Percentiles rank a stretch among this genome's conserved stretches.
Conservation (phyloP, 2,797 vertebrate genomes). For the Threskiornis aethiopicus region DNA sequence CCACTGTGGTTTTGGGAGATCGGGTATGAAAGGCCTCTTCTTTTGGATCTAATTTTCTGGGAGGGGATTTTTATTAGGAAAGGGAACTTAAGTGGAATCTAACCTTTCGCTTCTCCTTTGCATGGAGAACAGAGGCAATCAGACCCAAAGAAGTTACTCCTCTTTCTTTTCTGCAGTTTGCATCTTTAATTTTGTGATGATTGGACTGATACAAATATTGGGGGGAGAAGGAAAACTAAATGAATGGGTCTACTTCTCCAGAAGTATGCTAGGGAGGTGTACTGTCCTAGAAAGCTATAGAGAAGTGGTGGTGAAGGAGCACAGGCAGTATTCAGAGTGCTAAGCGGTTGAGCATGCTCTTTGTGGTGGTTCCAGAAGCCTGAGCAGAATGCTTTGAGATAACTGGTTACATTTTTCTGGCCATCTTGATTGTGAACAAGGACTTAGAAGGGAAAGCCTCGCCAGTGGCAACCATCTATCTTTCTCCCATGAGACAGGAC, state of each 20-base stretch:
- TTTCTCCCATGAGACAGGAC: background rate
- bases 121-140: background rate
- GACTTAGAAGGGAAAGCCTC: background rate
- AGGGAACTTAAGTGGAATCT: background rate
- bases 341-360: accelerated
- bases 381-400: background rate
- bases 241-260: background rate
- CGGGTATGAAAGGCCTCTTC: background rate
- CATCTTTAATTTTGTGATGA: background rate
- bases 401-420: background rate
- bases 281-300: background rate
- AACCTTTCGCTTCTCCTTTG: background rate
- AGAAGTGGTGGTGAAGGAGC: background rate
- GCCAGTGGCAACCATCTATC: background rate
- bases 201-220: background rate
- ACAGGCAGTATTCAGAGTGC: accelerated
- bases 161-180: background rate
- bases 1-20: background rate
- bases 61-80: background rate
- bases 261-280: background rate
- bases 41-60: background rate
- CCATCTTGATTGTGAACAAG: background rate
- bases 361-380: background rate
- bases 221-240: background rate
- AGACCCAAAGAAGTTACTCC: background rate